These are phyloP conservation scores for Trypoxylus dichotomus DNA, from an alignment of 1,140 invertebrate genomes.

Conservation along the genomic window DNA sequence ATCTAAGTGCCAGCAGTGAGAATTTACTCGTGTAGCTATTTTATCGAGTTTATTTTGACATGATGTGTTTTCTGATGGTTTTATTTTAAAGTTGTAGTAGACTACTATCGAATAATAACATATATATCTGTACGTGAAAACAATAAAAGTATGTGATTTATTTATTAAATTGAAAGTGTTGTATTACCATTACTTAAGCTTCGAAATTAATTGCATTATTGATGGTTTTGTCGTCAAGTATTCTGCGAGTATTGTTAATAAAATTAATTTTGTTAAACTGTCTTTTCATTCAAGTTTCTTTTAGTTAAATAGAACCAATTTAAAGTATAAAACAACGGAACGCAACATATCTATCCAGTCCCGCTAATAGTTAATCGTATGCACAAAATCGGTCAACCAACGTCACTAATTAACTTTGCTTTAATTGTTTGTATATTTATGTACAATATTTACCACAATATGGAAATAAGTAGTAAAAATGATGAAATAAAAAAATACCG, in stretches of 20 bases:
- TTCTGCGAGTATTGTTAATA: conserved; percentile 21
- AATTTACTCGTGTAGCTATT: conserved; percentile 55
- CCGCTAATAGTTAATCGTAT: no score
- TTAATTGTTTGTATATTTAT: no score
- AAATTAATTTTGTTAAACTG: conserved; percentile 11
- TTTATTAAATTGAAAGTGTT: conserved; percentile 24
- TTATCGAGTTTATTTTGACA: not conserved
- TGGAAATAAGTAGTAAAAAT: no score
- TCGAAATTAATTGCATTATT: conserved; percentile 8
- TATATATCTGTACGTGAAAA: conserved; percentile 2
- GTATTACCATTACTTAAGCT: conserved; percentile 18
- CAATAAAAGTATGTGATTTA: conserved; percentile 27
- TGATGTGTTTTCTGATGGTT: not conserved
- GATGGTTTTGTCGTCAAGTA: not conserved
- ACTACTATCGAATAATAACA: conserved; percentile 6
- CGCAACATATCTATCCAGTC: no score
- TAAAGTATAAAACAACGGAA: not conserved
- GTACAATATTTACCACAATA: no score
- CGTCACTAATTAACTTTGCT: no score
- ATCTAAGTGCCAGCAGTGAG: conserved; percentile 66
- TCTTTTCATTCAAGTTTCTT: not conserved
- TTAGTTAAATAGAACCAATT: no score
- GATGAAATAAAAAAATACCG: no score
- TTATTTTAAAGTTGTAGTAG: not conserved
- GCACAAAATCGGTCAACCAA: no score